Evolutionary conservation across 1,140 invertebrate genomes (phyloP), one percentile per base, ranked within the genome.

Genomic region (Penaeus japonicus): DNA sequence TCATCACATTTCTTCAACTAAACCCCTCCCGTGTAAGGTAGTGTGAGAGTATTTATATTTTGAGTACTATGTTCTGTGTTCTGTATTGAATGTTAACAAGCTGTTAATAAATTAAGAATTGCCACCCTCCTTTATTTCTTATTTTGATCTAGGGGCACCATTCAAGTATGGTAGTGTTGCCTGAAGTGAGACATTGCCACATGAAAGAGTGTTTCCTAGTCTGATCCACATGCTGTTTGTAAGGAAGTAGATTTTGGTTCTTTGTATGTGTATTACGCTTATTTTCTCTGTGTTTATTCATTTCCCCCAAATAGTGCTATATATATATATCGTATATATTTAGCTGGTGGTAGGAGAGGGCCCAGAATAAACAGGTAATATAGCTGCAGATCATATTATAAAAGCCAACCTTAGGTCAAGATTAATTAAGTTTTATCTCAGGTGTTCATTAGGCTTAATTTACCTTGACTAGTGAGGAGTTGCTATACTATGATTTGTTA

Each of bases 21-120:
- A 47, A 47, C 47, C 47, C 47, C 53, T 87, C 62, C 77, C 47
- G 47, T 87, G 85, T 87, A 57, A 79, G 75, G 85, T 80, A 80
- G 85, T 79, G 70, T 87, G 85, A 80, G 78, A 70, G 85, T 87
- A 87, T 80, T 87, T 87, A 80, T 80, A 80, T 80, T 87, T 87
- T 65, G 85, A 87, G 70, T 55, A 80, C 57, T 87, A 65, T 78
- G 32, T 77, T 75, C 57, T 87, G 84, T 78, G 32, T 77, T 75
- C 57, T 87, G 84, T 86, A 87, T 62, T 80, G 85, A 87, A 80
- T 70, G 85, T 87, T 47, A 47, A 47, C 47, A 79, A 87, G 77
- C 27, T 87, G 65, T n/a, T 55, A 54, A 80, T 78, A 75, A 80
- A 87, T 54, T 59, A 62, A 15, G 77, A 47, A 77, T 47, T 86